Evolutionary conservation across 2,888 invertebrate species (phyloP).

Genomic region (Alsophila aescularia): DNA sequence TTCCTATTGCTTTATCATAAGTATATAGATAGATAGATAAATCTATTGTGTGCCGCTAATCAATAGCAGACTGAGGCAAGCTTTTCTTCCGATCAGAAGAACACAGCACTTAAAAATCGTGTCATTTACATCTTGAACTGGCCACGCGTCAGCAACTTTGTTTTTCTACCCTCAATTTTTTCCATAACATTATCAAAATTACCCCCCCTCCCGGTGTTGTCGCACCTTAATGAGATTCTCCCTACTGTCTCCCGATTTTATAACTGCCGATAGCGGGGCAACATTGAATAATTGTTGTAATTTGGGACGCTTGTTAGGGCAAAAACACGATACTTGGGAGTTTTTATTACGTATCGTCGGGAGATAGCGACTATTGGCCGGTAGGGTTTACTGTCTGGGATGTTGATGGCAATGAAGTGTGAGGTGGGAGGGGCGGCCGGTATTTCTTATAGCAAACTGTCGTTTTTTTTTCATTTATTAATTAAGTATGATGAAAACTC

Average conservation of each 20-base stretch:
- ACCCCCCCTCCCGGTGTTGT: constrained; percentile 31
- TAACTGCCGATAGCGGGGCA: constrained; percentile 78
- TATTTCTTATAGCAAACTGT: constrained; percentile 14
- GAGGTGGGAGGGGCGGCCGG: constrained; percentile 8
- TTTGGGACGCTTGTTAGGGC: constrained; percentile 76
- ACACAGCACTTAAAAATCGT: not conserved
- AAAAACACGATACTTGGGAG: constrained; percentile 69
- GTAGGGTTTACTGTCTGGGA: constrained; percentile 25
- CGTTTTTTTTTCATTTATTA: constrained; percentile 33
- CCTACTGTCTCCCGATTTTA: constrained; percentile 69
- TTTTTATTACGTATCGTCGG: constrained; percentile 70
- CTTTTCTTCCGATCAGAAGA: not conserved
- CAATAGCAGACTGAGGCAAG: too few relatives aligned
- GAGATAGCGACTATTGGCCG: constrained; percentile 55
- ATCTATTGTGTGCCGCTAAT: too few relatives aligned
- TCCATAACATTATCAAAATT: constrained; percentile 40
- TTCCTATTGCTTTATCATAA: too few relatives aligned
- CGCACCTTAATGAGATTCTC: constrained; percentile 69
- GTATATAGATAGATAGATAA: too few relatives aligned
- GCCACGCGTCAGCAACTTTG: constrained; percentile 25
- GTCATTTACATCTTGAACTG: constrained; percentile 2
- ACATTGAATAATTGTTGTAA: constrained; percentile 83
- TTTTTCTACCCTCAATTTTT: constrained; percentile 25
- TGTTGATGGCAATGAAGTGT: constrained; percentile 39
- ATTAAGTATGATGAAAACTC: too few relatives aligned